These are phyloP conservation scores for Ectobius pallidus DNA, from an alignment of 2,888 invertebrate species.

Conservation along the genomic window DNA sequence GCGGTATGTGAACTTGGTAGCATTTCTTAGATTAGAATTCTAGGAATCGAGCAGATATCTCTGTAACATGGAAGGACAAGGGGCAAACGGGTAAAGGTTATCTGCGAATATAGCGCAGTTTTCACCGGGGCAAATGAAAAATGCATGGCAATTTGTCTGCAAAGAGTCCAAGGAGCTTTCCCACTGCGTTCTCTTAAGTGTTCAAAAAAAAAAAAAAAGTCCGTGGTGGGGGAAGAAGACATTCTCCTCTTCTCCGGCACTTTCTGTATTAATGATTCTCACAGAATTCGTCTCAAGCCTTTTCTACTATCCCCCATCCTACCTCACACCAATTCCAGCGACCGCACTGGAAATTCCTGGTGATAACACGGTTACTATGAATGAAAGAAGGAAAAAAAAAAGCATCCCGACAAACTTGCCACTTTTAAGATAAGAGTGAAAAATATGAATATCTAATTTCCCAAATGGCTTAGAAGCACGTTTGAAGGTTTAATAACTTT, in stretches of 20 bases:
- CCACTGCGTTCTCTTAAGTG: neutral
- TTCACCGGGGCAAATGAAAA: slow-evolving; percentile 13
- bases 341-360: too few relatives aligned
- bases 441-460: slow-evolving; percentile 16
- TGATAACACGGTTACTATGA: too few relatives aligned
- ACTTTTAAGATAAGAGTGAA: neutral
- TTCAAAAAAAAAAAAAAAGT: neutral
- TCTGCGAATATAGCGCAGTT: neutral
- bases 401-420: neutral
- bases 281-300: neutral
- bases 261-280: neutral
- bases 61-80: too few relatives aligned
- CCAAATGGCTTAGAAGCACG: neutral
- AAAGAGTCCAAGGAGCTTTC: neutral
- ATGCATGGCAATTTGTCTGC: slow-evolving; percentile 25
- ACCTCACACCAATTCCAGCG: too few relatives aligned
- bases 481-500: neutral
- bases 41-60: too few relatives aligned
- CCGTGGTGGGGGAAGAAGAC: neutral
- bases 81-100: neutral
- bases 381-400: neutral
- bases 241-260: neutral
- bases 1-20: too few relatives aligned
- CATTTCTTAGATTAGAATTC: too few relatives aligned
- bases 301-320: too few relatives aligned